Evolutionary conservation across 2,797 vertebrate genomes (phyloP), one percentile per base, ranked within the genome.

Genomic region (Amblyraja radiata): DNA sequence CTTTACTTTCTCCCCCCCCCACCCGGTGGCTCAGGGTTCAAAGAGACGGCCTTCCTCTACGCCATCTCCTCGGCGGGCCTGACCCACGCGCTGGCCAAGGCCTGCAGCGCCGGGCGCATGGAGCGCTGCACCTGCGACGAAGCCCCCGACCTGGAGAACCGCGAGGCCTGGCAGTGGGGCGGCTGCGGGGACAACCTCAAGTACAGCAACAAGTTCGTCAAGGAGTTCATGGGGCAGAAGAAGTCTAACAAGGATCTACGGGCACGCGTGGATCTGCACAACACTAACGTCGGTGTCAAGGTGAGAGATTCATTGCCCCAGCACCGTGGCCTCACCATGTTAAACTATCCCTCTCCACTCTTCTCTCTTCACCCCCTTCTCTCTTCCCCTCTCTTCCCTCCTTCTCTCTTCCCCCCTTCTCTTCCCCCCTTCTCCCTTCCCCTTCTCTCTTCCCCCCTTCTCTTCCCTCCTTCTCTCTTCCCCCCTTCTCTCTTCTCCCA

Each of bases 161-260:
- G 98, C 0, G 98, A 99, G 94, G 99, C 99, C 79, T 99, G 99
- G 99, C 99, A 99, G 95, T 99, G 99, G 99, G 98, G 99, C 0
- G 99, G 99, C 95, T 99, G 99, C 0, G 99, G 99, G 0, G 99
- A 99, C 97, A 99, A 99, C 95, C 98, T 99, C 88, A 99, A 99
- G 93, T 99, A 99, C 94, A 99, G 99, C 96, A 98, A 99, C 97
- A 99, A 99, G 95, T 99, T 99, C 39, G 98, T 99, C 95, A 99
- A 99, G 95, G 98, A 99, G 95, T 99, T 99, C 97, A 96, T 99
- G 94, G 98, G 98, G 23, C 80, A 90, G 94, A 98, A 98, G 96
- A 97, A 98, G 94, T 98, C 98, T 28, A 98, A 98, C 96, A 98
- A 99, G 94, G 99, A 99, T 94, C 96, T 99, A 86, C 96, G 99